A percentile compares a stretch with the other conserved stretches of the same genome.
phyloP scores from a whole-genome alignment of 30 jellyfish, hydroid and myxozoan genomes.

The Chrysaora quinquecirrha region DNA sequence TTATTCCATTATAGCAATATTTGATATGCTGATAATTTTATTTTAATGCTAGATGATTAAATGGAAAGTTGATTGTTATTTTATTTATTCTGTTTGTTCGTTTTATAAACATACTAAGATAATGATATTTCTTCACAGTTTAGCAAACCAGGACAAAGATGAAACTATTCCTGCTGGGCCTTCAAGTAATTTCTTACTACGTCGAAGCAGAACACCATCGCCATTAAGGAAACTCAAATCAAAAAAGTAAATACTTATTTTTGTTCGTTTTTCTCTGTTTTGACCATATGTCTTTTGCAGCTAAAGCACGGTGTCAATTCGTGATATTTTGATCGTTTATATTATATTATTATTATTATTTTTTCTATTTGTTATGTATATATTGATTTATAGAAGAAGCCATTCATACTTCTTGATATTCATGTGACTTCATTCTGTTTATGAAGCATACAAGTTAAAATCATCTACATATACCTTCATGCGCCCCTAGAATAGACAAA shows the following conservation, averaged over 20 bases:
- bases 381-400: background rate
- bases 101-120: background rate
- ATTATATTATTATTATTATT: background rate
- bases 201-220: slow-evolving; percentile 95
- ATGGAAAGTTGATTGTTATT: background rate
- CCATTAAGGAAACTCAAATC: slow-evolving; percentile 72
- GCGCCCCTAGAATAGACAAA: too few relatives aligned
- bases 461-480: too few relatives aligned
- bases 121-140: too few relatives aligned
- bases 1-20: too few relatives aligned
- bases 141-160: background rate
- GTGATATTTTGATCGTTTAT: too few relatives aligned
- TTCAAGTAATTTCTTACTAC: slow-evolving; percentile 60
- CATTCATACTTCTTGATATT: background rate
- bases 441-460: too few relatives aligned
- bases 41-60: background rate
- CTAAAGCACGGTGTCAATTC: too few relatives aligned
- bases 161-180: slow-evolving; percentile 81
- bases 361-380: slow-evolving; percentile 2
- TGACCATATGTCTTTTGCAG: too few relatives aligned
- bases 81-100: background rate
- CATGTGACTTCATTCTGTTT: background rate
- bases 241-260: slow-evolving; percentile 41
- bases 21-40: too few relatives aligned
- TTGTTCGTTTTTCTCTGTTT: too few relatives aligned